Percentiles rank a stretch among this genome's conserved stretches.
These are phyloP conservation scores for Plectrocnemia conspersa DNA, from an alignment of 1,140 invertebrate genomes.

Conservation along the genomic window DNA sequence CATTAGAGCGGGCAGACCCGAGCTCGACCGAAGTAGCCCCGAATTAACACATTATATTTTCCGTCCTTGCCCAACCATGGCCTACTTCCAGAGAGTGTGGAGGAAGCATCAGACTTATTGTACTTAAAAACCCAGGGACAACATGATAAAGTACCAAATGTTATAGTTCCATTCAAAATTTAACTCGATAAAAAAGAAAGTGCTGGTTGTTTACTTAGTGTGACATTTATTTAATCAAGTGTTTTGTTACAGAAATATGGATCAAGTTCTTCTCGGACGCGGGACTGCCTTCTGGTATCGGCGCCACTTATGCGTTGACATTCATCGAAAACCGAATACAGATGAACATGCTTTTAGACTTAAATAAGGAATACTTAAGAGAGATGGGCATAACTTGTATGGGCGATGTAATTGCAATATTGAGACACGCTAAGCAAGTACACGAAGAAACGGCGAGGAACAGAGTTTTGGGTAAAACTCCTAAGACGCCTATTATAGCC, in stretches of 20 bases:
- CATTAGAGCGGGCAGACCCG: no score
- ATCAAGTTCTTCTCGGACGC: conserved; percentile 74
- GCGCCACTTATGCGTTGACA: conserved; percentile 74
- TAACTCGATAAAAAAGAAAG: no score
- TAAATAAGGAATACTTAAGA: conserved; percentile 75
- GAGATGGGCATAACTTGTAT: conserved; percentile 80
- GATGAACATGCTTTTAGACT: conserved; percentile 73
- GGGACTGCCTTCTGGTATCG: conserved; percentile 67
- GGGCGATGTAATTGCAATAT: conserved; percentile 80
- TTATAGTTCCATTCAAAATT: no score
- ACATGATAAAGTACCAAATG: no score
- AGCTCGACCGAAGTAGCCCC: no score
- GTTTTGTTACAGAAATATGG: conserved; percentile 56
- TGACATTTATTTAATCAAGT: neutral
- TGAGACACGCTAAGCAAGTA: conserved; percentile 72
- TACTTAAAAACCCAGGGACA: no score
- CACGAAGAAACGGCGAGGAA: conserved; percentile 60
- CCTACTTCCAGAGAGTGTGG: no score
- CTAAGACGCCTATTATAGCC: conserved; percentile 45
- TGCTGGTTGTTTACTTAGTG: neutral
- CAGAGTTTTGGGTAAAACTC: conserved; percentile 47
- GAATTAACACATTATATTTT: no score
- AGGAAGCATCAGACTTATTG: no score
- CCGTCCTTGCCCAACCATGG: no score
- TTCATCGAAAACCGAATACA: conserved; percentile 79